Conservation (phyloP, 2,888 invertebrate genomes). For the Endotricha flammealis region DNA sequence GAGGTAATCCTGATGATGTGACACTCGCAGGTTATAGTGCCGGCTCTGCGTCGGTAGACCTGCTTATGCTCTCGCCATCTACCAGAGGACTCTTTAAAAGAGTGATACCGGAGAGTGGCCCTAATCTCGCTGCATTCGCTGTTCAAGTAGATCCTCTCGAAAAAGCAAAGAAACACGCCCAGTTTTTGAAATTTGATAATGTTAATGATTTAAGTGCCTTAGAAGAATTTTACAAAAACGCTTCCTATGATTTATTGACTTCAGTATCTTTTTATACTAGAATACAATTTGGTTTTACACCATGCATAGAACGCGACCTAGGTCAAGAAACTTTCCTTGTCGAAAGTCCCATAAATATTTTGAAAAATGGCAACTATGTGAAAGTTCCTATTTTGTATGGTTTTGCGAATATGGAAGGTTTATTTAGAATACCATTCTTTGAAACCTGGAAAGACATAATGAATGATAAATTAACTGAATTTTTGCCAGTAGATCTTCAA, state of each 20-base stretch:
- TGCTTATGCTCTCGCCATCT: conserved; percentile 26
- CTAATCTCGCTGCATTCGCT: conserved; percentile 26
- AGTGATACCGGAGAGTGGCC: conserved; percentile 41
- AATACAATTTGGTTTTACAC: no score
- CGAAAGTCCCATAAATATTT: conserved; percentile 34
- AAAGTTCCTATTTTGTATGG: conserved; percentile 37
- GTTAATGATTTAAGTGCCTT: conserved; percentile 33
- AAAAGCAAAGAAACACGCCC: conserved; percentile 32
- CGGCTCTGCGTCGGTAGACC: conserved; percentile 25
- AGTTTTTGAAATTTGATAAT: conserved; percentile 25
- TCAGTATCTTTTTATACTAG: conserved; percentile 14
- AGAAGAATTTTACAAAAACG: conserved; percentile 38
- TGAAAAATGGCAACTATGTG: conserved; percentile 28
- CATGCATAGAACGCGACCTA: conserved; percentile 32
- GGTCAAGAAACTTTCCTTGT: conserved; percentile 28
- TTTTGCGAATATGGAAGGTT: conserved; percentile 7
- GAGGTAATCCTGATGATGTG: conserved; percentile 35
- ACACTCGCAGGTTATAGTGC: conserved; percentile 30
- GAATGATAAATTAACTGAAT: background rate
- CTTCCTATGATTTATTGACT: conserved; percentile 27
- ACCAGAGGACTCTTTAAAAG: conserved; percentile 37
- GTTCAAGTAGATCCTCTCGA: conserved; percentile 36
- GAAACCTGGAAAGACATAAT: conserved; percentile 4
- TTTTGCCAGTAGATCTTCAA: background rate
- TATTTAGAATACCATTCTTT: background rate